These are phyloP conservation scores for Phaonia tiefii DNA, from an alignment of 2,888 invertebrate genomes.

Conservation along the genomic window DNA sequence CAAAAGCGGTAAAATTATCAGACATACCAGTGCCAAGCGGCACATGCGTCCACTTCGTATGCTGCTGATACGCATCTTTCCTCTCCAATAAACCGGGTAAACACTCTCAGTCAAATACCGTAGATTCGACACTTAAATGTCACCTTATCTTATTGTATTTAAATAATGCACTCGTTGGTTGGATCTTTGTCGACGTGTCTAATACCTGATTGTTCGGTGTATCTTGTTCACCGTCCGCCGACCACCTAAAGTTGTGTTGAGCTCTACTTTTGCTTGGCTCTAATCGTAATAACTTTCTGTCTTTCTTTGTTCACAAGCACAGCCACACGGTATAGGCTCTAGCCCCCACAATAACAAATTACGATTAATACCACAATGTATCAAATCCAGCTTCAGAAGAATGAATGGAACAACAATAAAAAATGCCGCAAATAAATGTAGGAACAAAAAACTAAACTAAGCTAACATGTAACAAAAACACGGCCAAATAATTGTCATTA, in stretches of 20 bases:
- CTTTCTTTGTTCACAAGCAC: slow-evolving; percentile 34
- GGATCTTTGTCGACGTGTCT: slow-evolving; percentile 71
- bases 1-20: slow-evolving; percentile 83
- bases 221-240: slow-evolving; percentile 15
- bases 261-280: slow-evolving; percentile 3
- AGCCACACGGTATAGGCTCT: not conserved
- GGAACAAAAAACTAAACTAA: slow-evolving; percentile 7
- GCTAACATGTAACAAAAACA: slow-evolving; percentile 37
- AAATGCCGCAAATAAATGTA: slow-evolving; percentile 52
- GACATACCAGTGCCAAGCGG: slow-evolving; percentile 82
- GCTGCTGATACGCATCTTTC: slow-evolving; percentile 83
- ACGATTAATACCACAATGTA: not conserved
- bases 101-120: not conserved
- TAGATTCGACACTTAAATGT: not conserved
- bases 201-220: slow-evolving; percentile 22
- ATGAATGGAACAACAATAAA: slow-evolving; percentile 46
- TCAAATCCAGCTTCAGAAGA: slow-evolving; percentile 33
- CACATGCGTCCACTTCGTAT: slow-evolving; percentile 83
- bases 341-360: slow-evolving; percentile 22
- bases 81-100: not conserved
- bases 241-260: slow-evolving; percentile 37
- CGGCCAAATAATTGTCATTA: slow-evolving; percentile 31
- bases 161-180: not conserved
- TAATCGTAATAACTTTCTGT: slow-evolving; percentile 21
- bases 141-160: not conserved